Base-by-base conservation (phyloP, 2,797 vertebrate species). In the Zalophus californianus region DNA sequence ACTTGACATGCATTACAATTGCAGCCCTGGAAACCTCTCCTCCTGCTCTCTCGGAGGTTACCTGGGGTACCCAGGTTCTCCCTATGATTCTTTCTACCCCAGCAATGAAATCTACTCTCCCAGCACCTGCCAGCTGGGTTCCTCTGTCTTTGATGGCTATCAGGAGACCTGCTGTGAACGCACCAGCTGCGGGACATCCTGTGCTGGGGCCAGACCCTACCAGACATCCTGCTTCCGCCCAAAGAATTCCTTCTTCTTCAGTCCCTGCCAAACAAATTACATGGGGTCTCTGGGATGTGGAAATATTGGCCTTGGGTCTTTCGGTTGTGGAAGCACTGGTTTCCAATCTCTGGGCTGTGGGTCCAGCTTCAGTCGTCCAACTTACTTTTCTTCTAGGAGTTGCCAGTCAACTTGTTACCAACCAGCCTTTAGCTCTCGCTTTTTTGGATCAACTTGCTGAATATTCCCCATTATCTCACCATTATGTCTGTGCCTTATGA, bases 381-480 rank as follows among this genome's bases (percentile, higher is more conserved):
- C 21, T 18, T 94, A 20, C 58, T 50, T 90, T 56, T 56, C 91
- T 15, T 68, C 86, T 15, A 78, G 92, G 64, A 85, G 41, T 9
- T 70, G 27, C 60, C 86, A 87, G 29, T 72, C 60, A 3, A 20
- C 52, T 48, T 68, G 29, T 14, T 91, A 82, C 48, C 64, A 62
- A 54, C 64, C 91, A 44, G 58, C 7, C n/a, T 86, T 75, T 29
- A 50, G 64, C 25, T 91, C 75, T 29, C 0, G 0, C 23, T 90
- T 75, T 62, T 96, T 60, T 16, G 27, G 90, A 7, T 94, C 70
- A 38, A 27, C 13, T 50, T 97, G 48, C 66, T 97, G 62, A 97
- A 54, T 18, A 56, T 12, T 52, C 1, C 4, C 2, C 11, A 3
- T 15, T 18, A 18, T 50, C 15, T 83, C 23, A 1, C 27, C 38